Evolutionary conservation across 2,888 invertebrate species (phyloP), one percentile per base, ranked within the genome.

Genomic region (Lottia scabra): DNA sequence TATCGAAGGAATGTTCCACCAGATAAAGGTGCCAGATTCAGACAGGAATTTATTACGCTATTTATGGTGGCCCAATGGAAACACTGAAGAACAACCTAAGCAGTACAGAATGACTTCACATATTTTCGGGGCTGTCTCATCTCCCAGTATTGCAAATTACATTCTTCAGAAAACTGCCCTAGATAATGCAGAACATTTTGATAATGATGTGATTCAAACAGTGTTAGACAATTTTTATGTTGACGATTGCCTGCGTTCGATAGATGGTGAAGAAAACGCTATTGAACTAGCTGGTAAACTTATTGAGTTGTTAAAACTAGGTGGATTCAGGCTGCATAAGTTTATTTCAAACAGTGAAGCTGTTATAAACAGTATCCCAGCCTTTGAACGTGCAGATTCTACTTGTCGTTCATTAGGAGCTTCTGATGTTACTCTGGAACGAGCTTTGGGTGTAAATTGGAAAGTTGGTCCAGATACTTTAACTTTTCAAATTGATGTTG

Each of bases 281-380:
- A 65, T 30, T 8, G 19, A 10, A n/a, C 19, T 65, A 8, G 15
- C 38, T 10, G 30, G 16, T 15, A 38, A 65, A 19, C 65, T 65
- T 10, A 65, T 38, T 13, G 38, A 13, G 1, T 38, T 65, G 63
- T 26, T 63, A 27, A 63, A 63, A 2, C 27, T 63, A 27, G 63
- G 63, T 27, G 65, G 65, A 10, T 67, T 67, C 30, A 44, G 46
- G 23, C 23, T 45, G 19, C 19, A 19, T n/a, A 67, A 45, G 67
- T 67, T 44, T 44, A 27, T 45, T 38, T 26, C 26, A 8, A 70
- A 70, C 30, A 26, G n/a, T 2, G 26, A 10, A 44, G 65, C 38
- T 16, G 65, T 70, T 15, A 19, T 70, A 13, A 6, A 65, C n/a
- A 23, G n/a, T 12, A 66, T 70, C 8, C 70, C 70, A 5, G 56